Percentiles rank a stretch among this genome's conserved stretches.
These are phyloP conservation scores for Archaeoteleia sp. DNA, from an alignment of 2,888 invertebrate species.

Conservation along the genomic window DNA sequence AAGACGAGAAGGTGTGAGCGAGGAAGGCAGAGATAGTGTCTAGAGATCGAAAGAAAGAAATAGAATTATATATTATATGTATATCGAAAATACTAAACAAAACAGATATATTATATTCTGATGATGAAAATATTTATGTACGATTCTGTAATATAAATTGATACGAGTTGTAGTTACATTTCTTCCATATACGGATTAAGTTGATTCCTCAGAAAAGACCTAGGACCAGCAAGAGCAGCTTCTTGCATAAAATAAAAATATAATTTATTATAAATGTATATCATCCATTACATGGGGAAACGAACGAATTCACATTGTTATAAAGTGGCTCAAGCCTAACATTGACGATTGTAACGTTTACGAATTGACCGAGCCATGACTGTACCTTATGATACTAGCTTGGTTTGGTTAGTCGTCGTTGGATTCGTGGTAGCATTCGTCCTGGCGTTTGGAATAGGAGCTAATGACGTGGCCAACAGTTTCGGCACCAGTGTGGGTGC, in stretches of 20 bases:
- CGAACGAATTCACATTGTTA: conserved; percentile 23
- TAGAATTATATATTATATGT: conserved; percentile 50
- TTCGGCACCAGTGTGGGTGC: conserved; percentile 99
- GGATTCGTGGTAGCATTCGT: conserved; percentile 97
- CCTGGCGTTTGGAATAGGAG: conserved; percentile 98
- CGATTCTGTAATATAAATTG: conserved; percentile 48
- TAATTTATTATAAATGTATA: conserved; percentile 42
- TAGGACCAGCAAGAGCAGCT: neutral
- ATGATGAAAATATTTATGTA: conserved; percentile 63
- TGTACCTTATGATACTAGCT: conserved; percentile 80
- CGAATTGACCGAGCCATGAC: conserved; percentile 72
- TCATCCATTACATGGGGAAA: conserved; percentile 44
- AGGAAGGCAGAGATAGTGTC: neutral
- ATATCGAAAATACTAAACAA: conserved; percentile 14
- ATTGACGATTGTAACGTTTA: conserved; percentile 18
- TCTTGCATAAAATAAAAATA: neutral
- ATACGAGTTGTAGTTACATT: conserved; percentile 33
- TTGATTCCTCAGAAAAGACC: neutral
- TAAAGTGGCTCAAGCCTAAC: conserved; percentile 33
- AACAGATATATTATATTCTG: conserved; percentile 61
- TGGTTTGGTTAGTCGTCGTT: conserved; percentile 90
- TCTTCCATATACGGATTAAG: conserved; percentile 44
- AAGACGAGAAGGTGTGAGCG: neutral
- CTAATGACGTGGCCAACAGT: conserved; percentile 99
- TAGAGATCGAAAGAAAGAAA: conserved; percentile 41